Evolutionary conservation across 1,140 invertebrate genomes (phyloP), one percentile per base, ranked within the genome.

Genomic region (Pseudomyrmex pallidus): DNA sequence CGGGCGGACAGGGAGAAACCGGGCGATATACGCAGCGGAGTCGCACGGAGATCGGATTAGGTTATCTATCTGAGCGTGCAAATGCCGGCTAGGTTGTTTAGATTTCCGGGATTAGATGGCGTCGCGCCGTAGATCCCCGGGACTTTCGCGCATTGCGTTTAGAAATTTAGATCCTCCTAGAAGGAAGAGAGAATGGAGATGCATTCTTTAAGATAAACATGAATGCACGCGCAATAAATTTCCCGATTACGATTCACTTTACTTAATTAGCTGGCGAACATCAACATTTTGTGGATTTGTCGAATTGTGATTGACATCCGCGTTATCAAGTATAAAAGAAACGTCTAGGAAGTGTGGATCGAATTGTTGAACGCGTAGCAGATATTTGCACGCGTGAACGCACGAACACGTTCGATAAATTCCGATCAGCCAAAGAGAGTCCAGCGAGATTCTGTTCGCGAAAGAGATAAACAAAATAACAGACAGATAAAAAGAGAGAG

Each of bases 381-480:
- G 70, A 66, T 70, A 52, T 70, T 56, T 54, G 64, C 46, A 66
- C 61, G 82, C 83, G 76, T 82, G 86, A 85, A 87, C 76, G 83
- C 63, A 77, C 74, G 83, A 54, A 87, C 83, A 74, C 76, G 82
- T 67, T 82, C 87, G 76, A 87, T 87, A 85, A 89, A 89, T 85
- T 85, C 85, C 85, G 54, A 72, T 54, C 74, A 67, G 72, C 54
- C 64, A 25, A 35, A 35, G 35, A 35, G 67, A 17, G 62, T 68
- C 63, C 62, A 57, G 62, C 50, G 74, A 74, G 74, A 61, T 52
- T 52, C 61, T 52, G 68, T 68, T 56, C 56, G 10, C 67, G 72
- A 82, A 87, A 85, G 83, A 82, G 66, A 82, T 82, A 63, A 73
- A 74, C 68, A 70, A 72, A 78, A 61, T 67, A 87, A 87, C 59